A percentile compares a stretch with the other conserved stretches of the same genome.
phyloP scores from a whole-genome alignment of 2,113 vertebrate genomes.

The Tiliqua scincoides region DNA sequence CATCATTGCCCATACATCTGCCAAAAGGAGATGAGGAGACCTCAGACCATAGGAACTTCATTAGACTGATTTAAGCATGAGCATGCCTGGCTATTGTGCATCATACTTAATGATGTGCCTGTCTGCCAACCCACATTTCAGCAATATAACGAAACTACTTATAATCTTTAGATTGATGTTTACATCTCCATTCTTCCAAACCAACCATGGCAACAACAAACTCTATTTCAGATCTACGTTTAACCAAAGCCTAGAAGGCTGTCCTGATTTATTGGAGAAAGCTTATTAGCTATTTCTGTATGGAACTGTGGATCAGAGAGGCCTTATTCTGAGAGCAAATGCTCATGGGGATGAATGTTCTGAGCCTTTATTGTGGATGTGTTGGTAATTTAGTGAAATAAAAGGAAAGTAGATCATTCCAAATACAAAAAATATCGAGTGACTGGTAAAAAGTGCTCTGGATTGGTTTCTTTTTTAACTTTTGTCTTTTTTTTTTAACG shows the following conservation, averaged over 20 bases:
- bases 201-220: neutral
- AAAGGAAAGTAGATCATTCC: too few relatives aligned
- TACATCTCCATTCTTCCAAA: neutral
- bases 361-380: too few relatives aligned
- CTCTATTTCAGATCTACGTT: neutral
- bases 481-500: too few relatives aligned
- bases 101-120: neutral
- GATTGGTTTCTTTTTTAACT: too few relatives aligned
- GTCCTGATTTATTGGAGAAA: neutral
- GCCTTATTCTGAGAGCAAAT: neutral
- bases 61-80: neutral
- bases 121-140: neutral
- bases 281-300: neutral
- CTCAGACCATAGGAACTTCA: neutral
- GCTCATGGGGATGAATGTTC: too few relatives aligned
- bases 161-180: neutral
- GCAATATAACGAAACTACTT: neutral
- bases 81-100: neutral
- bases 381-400: too few relatives aligned
- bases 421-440: too few relatives aligned
- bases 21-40: constrained; percentile 45
- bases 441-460: too few relatives aligned
- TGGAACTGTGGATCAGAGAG: neutral
- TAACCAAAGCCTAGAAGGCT: neutral
- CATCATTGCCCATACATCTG: constrained; percentile 58